Evolutionary conservation across 2,888 invertebrate genomes (phyloP).

Genomic region (Dolichopus griseipennis): DNA sequence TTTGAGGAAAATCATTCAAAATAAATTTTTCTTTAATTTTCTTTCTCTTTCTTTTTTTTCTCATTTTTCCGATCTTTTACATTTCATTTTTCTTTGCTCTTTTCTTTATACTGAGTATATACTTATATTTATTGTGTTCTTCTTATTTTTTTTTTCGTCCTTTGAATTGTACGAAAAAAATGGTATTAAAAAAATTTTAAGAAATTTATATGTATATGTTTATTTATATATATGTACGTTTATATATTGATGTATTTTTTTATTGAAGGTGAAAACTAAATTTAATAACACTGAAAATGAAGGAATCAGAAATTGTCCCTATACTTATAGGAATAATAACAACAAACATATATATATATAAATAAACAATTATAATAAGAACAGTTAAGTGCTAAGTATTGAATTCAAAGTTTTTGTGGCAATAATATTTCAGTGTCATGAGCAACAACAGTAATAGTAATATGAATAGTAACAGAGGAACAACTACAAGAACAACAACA

Average conservation of each 20-base stretch:
- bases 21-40: no score
- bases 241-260: no score
- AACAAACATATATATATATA: neutral
- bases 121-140: no score
- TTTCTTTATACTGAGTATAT: no score
- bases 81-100: neutral
- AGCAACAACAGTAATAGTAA: neutral
- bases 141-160: neutral
- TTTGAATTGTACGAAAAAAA: neutral
- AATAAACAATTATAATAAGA: no score
- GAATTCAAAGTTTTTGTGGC: neutral
- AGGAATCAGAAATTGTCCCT: neutral
- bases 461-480: no score
- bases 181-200: neutral
- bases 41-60: neutral
- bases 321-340: neutral
- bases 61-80: neutral
- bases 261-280: neutral
- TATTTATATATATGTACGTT: neutral
- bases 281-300: neutral
- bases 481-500: no score
- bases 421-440: neutral
- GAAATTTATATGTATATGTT: neutral
- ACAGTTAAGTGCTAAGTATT: no score
- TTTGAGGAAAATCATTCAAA: neutral